These are phyloP conservation scores for Stenotaenia linearis DNA, from an alignment of 2,888 invertebrate genomes.

Conservation along the genomic window DNA sequence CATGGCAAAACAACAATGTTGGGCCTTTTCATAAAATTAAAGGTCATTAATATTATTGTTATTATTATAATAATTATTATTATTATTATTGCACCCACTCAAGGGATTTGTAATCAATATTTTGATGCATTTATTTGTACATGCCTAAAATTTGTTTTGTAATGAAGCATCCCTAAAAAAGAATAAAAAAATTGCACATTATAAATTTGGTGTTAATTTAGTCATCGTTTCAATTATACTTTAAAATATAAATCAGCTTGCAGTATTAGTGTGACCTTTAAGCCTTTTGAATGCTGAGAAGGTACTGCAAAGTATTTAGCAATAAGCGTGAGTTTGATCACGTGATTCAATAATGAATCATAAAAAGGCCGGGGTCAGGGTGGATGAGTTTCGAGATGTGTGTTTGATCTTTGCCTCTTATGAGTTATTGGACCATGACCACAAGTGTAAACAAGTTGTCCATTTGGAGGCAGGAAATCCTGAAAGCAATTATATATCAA, in stretches of 20 bases:
- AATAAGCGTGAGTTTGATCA: not conserved
- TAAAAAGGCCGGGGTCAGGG: not conserved
- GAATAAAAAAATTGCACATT: not conserved
- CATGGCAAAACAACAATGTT: not conserved
- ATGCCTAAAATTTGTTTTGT: not conserved
- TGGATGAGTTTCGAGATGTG: not conserved
- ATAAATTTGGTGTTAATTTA: not conserved
- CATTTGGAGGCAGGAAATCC: not conserved
- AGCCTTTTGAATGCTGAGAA: not conserved
- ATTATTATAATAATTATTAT: no score
- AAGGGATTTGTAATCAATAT: not conserved
- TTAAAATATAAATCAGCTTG: not conserved
- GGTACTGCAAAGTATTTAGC: not conserved
- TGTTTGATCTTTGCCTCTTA: not conserved
- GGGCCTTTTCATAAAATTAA: not conserved
- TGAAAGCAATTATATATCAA: no score
- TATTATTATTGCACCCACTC: not conserved
- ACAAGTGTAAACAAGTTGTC: not conserved
- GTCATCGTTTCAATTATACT: not conserved
- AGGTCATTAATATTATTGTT: not conserved
- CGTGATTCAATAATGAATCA: not conserved
- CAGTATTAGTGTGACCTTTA: not conserved
- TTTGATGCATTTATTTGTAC: not conserved
- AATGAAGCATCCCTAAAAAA: not conserved
- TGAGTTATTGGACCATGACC: slow-evolving; percentile 2